These are phyloP conservation scores for Ormyrus thymus DNA, from an alignment of 2,888 invertebrate genomes.

Conservation along the genomic window DNA sequence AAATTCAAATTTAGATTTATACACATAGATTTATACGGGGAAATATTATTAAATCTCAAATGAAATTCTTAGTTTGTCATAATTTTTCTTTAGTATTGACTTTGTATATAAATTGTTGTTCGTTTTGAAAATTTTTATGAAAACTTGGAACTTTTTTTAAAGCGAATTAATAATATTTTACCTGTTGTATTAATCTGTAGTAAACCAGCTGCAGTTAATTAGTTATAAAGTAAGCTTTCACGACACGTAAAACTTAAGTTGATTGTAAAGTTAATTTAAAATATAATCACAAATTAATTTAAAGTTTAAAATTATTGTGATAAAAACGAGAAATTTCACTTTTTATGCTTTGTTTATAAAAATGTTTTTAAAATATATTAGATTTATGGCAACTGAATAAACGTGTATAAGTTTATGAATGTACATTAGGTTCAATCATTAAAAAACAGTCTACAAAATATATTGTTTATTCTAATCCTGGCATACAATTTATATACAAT, in stretches of 20 bases:
- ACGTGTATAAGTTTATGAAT: background rate
- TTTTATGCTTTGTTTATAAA: background rate
- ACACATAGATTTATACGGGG: conserved; percentile 15
- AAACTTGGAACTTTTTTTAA: background rate
- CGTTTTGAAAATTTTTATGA: background rate
- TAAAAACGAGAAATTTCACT: too few relatives aligned
- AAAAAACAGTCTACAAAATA: background rate
- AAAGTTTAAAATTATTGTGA: background rate
- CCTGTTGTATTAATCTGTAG: background rate
- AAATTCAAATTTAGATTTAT: conserved; percentile 36
- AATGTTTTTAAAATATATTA: background rate
- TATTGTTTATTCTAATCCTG: too few relatives aligned
- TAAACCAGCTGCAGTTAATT: background rate
- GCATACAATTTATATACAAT: too few relatives aligned
- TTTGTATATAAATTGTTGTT: too few relatives aligned
- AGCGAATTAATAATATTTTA: background rate
- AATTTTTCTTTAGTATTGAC: background rate
- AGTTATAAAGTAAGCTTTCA: background rate
- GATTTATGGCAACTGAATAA: background rate
- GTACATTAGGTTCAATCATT: background rate
- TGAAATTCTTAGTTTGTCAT: background rate
- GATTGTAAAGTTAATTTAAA: conserved; percentile 7
- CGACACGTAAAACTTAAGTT: background rate
- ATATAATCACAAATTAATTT: conserved; percentile 11
- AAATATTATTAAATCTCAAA: background rate